A percentile compares a stretch with the other conserved stretches of the same genome.
Evolutionary conservation across 2,113 vertebrate genomes (phyloP).

Genomic region (Heterotis niloticus): DNA sequence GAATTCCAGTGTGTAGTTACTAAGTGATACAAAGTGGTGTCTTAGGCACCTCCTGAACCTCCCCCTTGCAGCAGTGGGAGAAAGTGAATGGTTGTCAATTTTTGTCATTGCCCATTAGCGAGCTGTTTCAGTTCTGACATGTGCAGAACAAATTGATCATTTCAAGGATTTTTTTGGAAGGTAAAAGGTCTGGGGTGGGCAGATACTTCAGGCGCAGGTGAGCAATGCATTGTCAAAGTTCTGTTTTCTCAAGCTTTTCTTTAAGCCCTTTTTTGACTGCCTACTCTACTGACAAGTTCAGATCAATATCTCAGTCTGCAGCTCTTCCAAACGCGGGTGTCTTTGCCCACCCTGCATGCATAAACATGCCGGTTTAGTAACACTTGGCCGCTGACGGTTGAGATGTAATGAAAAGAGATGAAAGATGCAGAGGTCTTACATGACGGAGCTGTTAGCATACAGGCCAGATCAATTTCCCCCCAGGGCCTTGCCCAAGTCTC

Average conservation of each 20-base stretch:
- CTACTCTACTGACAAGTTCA: background rate
- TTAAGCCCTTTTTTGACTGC: background rate
- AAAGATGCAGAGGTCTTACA: background rate
- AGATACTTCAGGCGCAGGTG: background rate
- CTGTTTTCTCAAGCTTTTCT: background rate
- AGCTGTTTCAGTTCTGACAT: background rate
- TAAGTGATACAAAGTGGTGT: background rate
- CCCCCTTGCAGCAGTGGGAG: background rate
- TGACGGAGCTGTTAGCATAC: slow-evolving; percentile 17
- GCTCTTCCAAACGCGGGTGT: slow-evolving; percentile 9
- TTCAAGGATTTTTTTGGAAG: background rate
- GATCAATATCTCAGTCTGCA: slow-evolving; percentile 17
- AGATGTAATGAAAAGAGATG: slow-evolving; percentile 11
- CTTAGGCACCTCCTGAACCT: background rate
- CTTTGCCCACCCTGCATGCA: background rate
- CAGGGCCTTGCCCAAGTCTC: background rate
- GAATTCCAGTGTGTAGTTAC: too few relatives aligned
- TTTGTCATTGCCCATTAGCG: too few relatives aligned
- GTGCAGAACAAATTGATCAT: slow-evolving; percentile 12
- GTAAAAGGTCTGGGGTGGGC: background rate
- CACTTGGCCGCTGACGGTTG: slow-evolving; percentile 7
- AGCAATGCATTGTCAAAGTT: slow-evolving; percentile 8
- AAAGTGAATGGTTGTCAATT: slow-evolving; percentile 10
- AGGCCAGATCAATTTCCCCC: slow-evolving; percentile 23
- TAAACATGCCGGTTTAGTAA: background rate